Conservation (phyloP, 2,113 vertebrate species). For the Deroptyus accipitrinus region DNA sequence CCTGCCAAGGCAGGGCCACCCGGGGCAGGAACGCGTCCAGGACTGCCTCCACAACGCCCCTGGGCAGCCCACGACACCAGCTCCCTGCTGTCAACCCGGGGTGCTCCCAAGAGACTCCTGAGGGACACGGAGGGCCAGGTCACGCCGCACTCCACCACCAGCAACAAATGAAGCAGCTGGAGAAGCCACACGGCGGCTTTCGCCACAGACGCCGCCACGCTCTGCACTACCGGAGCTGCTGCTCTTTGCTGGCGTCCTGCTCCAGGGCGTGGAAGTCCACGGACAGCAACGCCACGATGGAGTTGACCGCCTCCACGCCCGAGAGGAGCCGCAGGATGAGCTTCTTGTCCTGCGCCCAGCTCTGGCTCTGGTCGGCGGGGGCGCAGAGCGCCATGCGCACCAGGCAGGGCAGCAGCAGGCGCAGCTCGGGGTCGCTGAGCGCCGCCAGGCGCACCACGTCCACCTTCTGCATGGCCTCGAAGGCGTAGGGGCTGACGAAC, state of each 20-base stretch:
- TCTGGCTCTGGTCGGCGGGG: slow-evolving; percentile 94
- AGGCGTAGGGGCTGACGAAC: slow-evolving; percentile 93
- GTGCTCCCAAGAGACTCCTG: rapidly evolving
- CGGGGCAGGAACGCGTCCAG: rapidly evolving
- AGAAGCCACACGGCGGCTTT: not conserved
- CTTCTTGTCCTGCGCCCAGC: slow-evolving; percentile 98
- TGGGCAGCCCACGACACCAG: rapidly evolving
- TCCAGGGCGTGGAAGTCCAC: slow-evolving; percentile 98
- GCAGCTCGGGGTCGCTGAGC: slow-evolving; percentile 91
- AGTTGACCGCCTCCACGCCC: slow-evolving; percentile 96
- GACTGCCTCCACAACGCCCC: not conserved
- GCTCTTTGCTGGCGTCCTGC: slow-evolving; percentile 96
- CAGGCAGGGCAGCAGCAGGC: slow-evolving; percentile 92
- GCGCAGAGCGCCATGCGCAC: slow-evolving; percentile 98
- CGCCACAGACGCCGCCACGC: rapidly evolving
- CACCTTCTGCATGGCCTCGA: slow-evolving; percentile 99
- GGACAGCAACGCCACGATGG: slow-evolving; percentile 94
- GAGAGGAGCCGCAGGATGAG: slow-evolving; percentile 95
- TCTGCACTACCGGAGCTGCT: slow-evolving; percentile 87
- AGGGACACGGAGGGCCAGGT: rapidly evolving
- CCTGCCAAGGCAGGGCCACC: not conserved
- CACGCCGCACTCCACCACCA: rapidly evolving
- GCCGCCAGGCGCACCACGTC: slow-evolving; percentile 90
- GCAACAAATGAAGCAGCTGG: not conserved
- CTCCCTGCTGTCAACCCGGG: not conserved